These are phyloP conservation scores for Thunnus thynnus DNA, from an alignment of 2,113 vertebrate species.

Conservation along the genomic window DNA sequence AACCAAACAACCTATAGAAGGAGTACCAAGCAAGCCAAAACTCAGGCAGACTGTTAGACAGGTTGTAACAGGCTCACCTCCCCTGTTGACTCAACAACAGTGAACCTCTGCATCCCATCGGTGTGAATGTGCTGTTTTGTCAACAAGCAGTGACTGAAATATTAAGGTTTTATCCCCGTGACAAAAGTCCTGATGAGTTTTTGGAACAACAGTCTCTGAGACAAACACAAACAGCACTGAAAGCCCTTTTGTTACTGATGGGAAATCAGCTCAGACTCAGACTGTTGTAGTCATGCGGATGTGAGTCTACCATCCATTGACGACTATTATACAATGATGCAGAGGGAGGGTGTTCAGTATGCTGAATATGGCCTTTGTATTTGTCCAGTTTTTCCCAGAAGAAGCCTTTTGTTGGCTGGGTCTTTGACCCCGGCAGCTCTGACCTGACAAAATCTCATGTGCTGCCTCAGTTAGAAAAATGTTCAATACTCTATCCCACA, in stretches of 20 bases:
- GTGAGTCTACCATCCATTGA: conserved; percentile 47
- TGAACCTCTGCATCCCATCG: background rate
- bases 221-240: conserved; percentile 33
- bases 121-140: conserved; percentile 26
- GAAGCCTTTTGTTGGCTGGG: conserved; percentile 50
- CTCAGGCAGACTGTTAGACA: background rate
- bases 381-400: conserved; percentile 40
- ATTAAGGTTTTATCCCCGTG: conserved; percentile 14
- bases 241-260: conserved; percentile 46
- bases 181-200: conserved; percentile 33
- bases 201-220: conserved; percentile 29
- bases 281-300: conserved; percentile 57
- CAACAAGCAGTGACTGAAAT: conserved; percentile 13
- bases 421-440: conserved; percentile 37
- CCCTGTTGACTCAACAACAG: conserved; percentile 38
- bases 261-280: conserved; percentile 45
- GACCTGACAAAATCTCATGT: conserved; percentile 26
- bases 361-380: conserved; percentile 70
- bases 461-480: conserved; percentile 27
- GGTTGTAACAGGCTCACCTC: background rate
- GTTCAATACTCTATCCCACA: background rate
- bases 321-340: conserved; percentile 25
- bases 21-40: background rate
- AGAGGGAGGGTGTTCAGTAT: conserved; percentile 12
- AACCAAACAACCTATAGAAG: background rate